Evolutionary conservation across 2,113 vertebrate species (phyloP).

Genomic region (Tautogolabrus adspersus): DNA sequence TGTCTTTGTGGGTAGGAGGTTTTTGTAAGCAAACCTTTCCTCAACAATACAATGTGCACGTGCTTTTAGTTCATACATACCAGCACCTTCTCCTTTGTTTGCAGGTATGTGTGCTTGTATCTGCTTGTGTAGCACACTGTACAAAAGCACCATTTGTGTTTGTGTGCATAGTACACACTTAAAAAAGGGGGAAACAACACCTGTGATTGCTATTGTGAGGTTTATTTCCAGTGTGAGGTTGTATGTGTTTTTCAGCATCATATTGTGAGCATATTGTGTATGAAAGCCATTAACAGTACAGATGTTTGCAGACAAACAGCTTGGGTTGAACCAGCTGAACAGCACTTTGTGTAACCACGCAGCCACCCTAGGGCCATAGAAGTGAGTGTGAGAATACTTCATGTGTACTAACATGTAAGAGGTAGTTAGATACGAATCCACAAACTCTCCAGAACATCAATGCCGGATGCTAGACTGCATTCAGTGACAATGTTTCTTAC

Average conservation of each 20-base stretch:
- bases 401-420: background rate
- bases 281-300: background rate
- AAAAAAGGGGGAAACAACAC: conserved; percentile 2
- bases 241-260: background rate
- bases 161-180: background rate
- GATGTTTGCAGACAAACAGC: background rate
- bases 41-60: conserved; percentile 43
- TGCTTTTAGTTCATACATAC: conserved; percentile 57
- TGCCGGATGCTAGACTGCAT: too few species aligned
- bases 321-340: background rate
- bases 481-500: too few species aligned
- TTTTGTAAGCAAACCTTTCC: conserved; percentile 48
- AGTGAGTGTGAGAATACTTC: background rate
- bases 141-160: conserved; percentile 34
- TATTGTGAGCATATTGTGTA: background rate
- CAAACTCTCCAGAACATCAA: too few species aligned
- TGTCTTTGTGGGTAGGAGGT: conserved; percentile 15
- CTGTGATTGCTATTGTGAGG: conserved; percentile 2
- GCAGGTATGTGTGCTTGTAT: conserved; percentile 9
- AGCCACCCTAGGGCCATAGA: background rate
- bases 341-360: background rate
- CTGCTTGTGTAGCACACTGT: conserved; percentile 28
- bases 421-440: too few species aligned
- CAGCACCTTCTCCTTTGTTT: conserved; percentile 68
- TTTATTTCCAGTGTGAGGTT: background rate